These are phyloP conservation scores for Lymantria dispar DNA, from an alignment of 2,888 invertebrate genomes.

Conservation along the genomic window DNA sequence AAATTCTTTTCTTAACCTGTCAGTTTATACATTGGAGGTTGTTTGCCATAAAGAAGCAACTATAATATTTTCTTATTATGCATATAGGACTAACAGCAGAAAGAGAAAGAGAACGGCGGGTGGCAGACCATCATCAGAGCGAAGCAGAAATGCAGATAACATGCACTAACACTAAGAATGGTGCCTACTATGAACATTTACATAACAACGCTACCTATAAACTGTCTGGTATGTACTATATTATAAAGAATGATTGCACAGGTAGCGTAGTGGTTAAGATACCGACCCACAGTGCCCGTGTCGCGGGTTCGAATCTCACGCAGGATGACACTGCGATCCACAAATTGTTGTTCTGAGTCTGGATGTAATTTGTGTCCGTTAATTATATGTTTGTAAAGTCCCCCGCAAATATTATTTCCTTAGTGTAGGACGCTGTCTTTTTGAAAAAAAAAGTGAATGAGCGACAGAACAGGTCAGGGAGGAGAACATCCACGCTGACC, in stretches of 20 bases:
- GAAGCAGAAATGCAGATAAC: slow-evolving; percentile 86
- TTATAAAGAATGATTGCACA: neutral
- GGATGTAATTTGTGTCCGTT: too few relatives aligned
- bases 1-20: too few relatives aligned
- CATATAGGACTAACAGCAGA: slow-evolving; percentile 88
- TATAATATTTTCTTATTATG: neutral
- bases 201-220: slow-evolving; percentile 91
- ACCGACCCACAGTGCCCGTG: too few relatives aligned
- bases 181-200: slow-evolving; percentile 89
- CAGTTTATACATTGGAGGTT: too few relatives aligned
- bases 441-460: too few relatives aligned
- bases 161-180: slow-evolving; percentile 87
- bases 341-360: too few relatives aligned
- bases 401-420: neutral
- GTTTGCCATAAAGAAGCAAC: neutral
- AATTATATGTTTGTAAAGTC: neutral
- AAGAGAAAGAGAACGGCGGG: slow-evolving; percentile 89
- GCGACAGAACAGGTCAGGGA: too few relatives aligned
- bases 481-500: too few relatives aligned
- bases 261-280: too few relatives aligned
- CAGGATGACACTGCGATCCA: too few relatives aligned
- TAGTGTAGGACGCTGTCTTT: too few relatives aligned
- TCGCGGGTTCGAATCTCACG: too few relatives aligned
- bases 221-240: slow-evolving; percentile 79
- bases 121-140: slow-evolving; percentile 92